Conservation (phyloP, 1,140 invertebrate species). For the Trichogramma pretiosum region DNA sequence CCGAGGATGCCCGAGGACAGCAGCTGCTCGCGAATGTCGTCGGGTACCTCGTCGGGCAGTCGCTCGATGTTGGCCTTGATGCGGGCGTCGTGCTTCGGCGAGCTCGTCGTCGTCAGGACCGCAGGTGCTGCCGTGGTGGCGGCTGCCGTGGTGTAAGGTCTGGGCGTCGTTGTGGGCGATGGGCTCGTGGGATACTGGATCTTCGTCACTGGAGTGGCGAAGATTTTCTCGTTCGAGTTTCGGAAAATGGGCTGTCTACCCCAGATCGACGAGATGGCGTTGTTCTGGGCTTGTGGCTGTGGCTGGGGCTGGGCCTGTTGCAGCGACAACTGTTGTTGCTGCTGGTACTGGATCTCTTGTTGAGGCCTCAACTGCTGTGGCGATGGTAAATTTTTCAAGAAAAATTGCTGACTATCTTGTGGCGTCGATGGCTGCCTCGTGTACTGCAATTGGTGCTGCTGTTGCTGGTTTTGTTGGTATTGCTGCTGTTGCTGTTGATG, state of each 20-base stretch:
- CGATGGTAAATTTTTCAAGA: slow-evolving; percentile 26
- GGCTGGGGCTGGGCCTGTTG: not conserved
- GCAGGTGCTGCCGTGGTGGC: slow-evolving; percentile 22
- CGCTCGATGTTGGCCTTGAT: slow-evolving; percentile 49
- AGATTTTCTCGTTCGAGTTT: slow-evolving; percentile 34
- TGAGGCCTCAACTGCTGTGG: slow-evolving; percentile 23
- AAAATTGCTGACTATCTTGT: slow-evolving; percentile 33
- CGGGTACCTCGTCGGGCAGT: slow-evolving; percentile 77
- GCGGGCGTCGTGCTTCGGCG: slow-evolving; percentile 44
- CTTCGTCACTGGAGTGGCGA: slow-evolving; percentile 33
- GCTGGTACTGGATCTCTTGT: slow-evolving; percentile 9
- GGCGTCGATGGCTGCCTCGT: too few relatives aligned
- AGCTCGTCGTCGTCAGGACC: slow-evolving; percentile 22
- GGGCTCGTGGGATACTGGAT: slow-evolving; percentile 11
- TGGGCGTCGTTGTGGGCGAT: slow-evolving; percentile 16
- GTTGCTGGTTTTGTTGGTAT: slow-evolving; percentile 36
- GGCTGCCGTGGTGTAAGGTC: slow-evolving; percentile 15
- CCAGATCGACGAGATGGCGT: slow-evolving; percentile 33
- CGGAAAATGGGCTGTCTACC: slow-evolving; percentile 21
- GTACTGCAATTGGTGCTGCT: slow-evolving; percentile 23
- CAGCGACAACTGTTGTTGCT: too few relatives aligned
- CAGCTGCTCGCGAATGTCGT: slow-evolving; percentile 71
- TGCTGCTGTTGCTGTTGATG: slow-evolving; percentile 38
- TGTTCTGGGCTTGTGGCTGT: slow-evolving; percentile 4
- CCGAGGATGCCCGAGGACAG: slow-evolving; percentile 76